Evolutionary conservation across 2,113 vertebrate species (phyloP).

Genomic region (Procavia capensis): DNA sequence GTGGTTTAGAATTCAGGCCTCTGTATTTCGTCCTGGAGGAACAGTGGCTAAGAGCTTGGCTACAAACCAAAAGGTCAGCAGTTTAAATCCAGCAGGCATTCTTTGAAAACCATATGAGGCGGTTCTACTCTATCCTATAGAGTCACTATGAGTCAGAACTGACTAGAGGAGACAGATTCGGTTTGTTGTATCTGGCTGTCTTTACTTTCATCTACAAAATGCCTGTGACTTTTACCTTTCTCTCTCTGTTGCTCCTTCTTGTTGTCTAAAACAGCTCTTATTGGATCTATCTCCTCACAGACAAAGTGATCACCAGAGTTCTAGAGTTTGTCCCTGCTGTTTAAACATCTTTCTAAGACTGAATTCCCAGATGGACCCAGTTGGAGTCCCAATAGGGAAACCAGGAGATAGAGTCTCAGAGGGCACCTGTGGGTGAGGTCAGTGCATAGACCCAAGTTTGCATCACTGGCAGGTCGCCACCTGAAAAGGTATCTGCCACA

Average conservation of each 20-base stretch:
- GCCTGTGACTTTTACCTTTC: neutral
- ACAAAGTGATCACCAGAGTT: neutral
- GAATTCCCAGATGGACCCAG: neutral
- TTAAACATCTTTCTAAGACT: neutral
- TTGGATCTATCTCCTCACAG: neutral
- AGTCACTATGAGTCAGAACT: no score
- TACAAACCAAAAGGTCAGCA: no score
- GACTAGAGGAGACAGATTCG: no score
- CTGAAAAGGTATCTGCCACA: neutral
- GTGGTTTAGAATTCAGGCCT: neutral
- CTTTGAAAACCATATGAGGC: no score
- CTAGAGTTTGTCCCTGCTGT: neutral
- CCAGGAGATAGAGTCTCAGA: neutral
- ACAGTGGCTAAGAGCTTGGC: no score
- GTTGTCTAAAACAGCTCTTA: neutral
- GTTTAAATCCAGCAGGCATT: no score
- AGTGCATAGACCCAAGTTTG: neutral
- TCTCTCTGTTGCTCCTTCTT: neutral
- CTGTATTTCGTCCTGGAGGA: no score
- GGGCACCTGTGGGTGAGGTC: neutral
- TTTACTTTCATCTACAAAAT: neutral
- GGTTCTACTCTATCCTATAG: no score
- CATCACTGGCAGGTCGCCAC: rapidly evolving
- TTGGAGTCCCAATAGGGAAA: neutral
- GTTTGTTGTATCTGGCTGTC: neutral